phyloP scores from a whole-genome alignment of 2,888 invertebrate genomes.

The Zele albiditarsus region DNA sequence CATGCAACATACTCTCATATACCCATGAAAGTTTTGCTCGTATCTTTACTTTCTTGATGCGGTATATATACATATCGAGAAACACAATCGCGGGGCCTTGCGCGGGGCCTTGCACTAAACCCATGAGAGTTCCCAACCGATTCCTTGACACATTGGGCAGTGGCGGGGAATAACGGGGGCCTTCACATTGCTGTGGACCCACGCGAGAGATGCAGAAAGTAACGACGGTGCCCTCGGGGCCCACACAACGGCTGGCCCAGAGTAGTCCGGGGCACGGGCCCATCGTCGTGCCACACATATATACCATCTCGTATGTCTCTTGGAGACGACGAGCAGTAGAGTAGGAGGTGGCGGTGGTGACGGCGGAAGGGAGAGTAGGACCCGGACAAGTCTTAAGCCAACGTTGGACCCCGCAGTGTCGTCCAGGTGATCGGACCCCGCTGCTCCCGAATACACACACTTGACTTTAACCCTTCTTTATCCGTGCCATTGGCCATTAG shows the following conservation, averaged over 20 bases:
- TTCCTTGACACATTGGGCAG: not conserved
- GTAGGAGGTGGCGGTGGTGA: constrained; percentile 46
- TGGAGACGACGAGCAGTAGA: constrained; percentile 30
- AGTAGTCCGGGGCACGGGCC: constrained; percentile 29
- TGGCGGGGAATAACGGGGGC: constrained; percentile 4
- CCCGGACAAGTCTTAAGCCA: constrained; percentile 33
- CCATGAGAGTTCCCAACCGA: constrained; percentile 17
- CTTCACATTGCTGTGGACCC: not conserved
- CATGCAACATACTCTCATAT: constrained; percentile 19
- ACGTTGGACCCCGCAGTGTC: constrained; percentile 54
- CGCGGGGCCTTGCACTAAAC: constrained; percentile 29
- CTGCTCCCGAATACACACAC: constrained; percentile 42
- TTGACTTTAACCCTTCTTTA: constrained; percentile 24
- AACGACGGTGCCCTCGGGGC: constrained; percentile 42
- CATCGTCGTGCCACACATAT: constrained; percentile 36
- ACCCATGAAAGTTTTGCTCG: not conserved
- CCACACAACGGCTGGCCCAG: constrained; percentile 41
- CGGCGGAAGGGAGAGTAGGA: constrained; percentile 47
- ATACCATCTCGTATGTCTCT: constrained; percentile 27
- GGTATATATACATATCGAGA: constrained; percentile 29
- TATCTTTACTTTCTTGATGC: constrained; percentile 33
- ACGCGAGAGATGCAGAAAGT: constrained; percentile 40
- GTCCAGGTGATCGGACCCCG: constrained; percentile 60
- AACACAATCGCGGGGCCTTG: constrained; percentile 39
- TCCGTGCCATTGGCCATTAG: constrained; percentile 25